Evolutionary conservation across 2,797 vertebrate species (phyloP).

Genomic region (Astyanax mexicanus): DNA sequence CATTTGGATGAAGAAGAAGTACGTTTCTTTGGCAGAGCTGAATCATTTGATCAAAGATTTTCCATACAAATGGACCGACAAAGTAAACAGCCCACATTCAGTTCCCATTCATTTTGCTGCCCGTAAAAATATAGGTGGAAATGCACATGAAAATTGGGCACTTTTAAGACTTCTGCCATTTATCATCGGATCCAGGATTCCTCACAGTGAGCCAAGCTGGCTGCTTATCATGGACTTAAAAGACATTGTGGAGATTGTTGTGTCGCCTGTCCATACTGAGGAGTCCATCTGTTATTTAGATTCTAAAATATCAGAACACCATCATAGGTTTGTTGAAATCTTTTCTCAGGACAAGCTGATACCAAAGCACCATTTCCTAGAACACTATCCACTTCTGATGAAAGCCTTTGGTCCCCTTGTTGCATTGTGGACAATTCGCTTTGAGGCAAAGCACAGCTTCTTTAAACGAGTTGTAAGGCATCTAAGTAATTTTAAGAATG

Average conservation of each 20-base stretch:
- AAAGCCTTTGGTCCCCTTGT: no score
- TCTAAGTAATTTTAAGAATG: no score
- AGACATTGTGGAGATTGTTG: neutral
- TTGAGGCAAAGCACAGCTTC: no score
- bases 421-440: no score
- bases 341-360: no score
- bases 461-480: no score
- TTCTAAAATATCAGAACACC: no score
- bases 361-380: no score
- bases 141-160: constrained; percentile 1
- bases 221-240: neutral
- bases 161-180: constrained; percentile 11
- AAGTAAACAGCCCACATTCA: neutral
- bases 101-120: neutral
- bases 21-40: neutral
- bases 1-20: neutral
- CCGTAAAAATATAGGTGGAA: neutral
- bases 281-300: no score
- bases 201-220: neutral
- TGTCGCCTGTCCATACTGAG: constrained; percentile 5
- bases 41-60: neutral
- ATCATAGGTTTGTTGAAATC: no score
- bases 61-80: neutral
- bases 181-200: neutral
- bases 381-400: no score